These are phyloP conservation scores for Papilio xuthus DNA, from an alignment of 1,140 invertebrate genomes.

Conservation along the genomic window DNA sequence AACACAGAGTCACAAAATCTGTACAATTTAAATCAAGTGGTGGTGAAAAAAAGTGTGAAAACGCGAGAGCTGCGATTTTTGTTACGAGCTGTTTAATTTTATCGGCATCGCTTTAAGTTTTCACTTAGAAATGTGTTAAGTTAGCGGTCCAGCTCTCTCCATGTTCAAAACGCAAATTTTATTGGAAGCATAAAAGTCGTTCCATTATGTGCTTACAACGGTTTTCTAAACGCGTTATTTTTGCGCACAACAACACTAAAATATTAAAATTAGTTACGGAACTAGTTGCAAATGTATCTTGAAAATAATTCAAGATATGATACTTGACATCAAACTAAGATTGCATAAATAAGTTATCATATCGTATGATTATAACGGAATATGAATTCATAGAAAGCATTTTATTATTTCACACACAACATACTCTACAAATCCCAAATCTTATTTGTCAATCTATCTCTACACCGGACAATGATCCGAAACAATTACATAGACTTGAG, in stretches of 20 bases:
- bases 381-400: too few relatives aligned
- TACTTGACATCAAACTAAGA: too few relatives aligned
- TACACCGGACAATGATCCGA: too few relatives aligned
- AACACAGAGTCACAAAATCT: not conserved
- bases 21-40: slow-evolving; percentile 32
- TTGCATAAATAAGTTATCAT: too few relatives aligned
- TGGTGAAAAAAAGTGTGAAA: slow-evolving; percentile 52
- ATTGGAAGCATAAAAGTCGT: slow-evolving; percentile 39
- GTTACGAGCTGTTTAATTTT: slow-evolving; percentile 48
- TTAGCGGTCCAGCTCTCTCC: slow-evolving; percentile 32
- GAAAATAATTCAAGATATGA: too few relatives aligned
- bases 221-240: not conserved
- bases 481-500: too few relatives aligned
- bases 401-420: too few relatives aligned
- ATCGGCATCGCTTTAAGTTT: slow-evolving; percentile 9
- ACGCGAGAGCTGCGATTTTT: slow-evolving; percentile 45
- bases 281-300: too few relatives aligned
- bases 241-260: slow-evolving; percentile 23
- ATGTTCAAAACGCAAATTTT: slow-evolving; percentile 33
- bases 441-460: too few relatives aligned
- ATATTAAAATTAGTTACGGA: not conserved
- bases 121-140: slow-evolving; percentile 47
- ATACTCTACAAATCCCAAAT: too few relatives aligned
- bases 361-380: too few relatives aligned
- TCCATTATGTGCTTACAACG: slow-evolving; percentile 46